phyloP scores from a whole-genome alignment of 2,888 invertebrate species.

The Amphiduros pacificus region DNA sequence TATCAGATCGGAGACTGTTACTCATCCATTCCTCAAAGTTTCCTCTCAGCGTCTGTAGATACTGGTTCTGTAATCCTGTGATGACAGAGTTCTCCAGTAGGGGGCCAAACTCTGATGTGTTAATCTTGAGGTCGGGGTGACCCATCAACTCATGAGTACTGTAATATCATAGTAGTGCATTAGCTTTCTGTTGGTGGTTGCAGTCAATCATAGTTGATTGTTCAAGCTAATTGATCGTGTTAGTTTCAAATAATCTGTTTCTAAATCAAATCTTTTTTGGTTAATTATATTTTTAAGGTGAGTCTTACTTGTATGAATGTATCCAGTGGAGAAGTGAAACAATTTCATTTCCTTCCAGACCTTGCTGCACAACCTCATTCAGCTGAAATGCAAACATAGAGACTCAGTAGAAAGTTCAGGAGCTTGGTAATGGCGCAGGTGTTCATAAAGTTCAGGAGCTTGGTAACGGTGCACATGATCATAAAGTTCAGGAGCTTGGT shows the following conservation, averaged over 20 bases:
- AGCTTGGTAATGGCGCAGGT: too few relatives aligned
- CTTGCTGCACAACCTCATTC: constrained; percentile 61
- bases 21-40: constrained; percentile 95
- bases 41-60: constrained; percentile 77
- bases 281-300: neutral
- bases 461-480: too few relatives aligned
- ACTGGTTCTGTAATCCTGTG: constrained; percentile 79
- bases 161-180: constrained; percentile 22
- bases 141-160: constrained; percentile 82
- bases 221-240: too few relatives aligned
- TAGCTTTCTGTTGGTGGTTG: too few relatives aligned
- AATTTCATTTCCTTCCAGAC: constrained; percentile 94
- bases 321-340: constrained; percentile 93
- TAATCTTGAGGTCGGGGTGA: constrained; percentile 75
- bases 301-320: constrained; percentile 74
- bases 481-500: too few relatives aligned
- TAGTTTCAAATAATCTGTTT: neutral
- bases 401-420: too few relatives aligned
- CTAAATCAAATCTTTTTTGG: neutral
- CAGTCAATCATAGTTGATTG: too few relatives aligned
- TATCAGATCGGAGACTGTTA: constrained; percentile 87
- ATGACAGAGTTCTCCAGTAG: constrained; percentile 76
- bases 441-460: too few relatives aligned
- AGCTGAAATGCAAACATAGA: constrained; percentile 17
- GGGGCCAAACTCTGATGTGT: constrained; percentile 72